Conservation (phyloP, 2,888 invertebrate genomes). For the Epirrita christyi region DNA sequence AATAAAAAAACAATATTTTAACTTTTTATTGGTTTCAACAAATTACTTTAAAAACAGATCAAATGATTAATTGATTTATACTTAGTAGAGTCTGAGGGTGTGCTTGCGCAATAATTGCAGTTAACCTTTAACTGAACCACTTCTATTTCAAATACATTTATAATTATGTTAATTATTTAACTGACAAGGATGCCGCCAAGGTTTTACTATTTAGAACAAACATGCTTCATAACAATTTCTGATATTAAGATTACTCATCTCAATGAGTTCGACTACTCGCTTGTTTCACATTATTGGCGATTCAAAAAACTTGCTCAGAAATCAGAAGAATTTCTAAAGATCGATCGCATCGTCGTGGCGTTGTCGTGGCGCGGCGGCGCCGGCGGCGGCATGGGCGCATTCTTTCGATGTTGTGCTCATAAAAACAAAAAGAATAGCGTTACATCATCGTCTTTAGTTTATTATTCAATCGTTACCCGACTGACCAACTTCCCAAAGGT, state of each 20-base stretch:
- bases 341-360: no score
- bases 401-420: no score
- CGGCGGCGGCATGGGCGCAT: no score
- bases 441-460: no score
- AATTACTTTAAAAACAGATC: background rate
- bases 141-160: constrained; percentile 20
- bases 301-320: no score
- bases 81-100: background rate
- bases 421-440: no score
- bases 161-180: constrained; percentile 15
- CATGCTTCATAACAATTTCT: background rate
- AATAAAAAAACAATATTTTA: no score
- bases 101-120: constrained; percentile 10
- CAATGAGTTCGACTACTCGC: background rate
- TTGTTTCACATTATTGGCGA: no score
- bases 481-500: constrained; percentile 23
- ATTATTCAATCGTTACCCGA: constrained; percentile 11
- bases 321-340: no score
- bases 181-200: background rate
- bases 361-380: no score
- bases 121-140: constrained; percentile 18
- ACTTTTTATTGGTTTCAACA: background rate
- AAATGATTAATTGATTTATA: background rate
- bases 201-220: background rate
- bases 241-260: background rate